Conservation (phyloP, 2,797 vertebrate genomes). For the Myioborus miniatus region DNA sequence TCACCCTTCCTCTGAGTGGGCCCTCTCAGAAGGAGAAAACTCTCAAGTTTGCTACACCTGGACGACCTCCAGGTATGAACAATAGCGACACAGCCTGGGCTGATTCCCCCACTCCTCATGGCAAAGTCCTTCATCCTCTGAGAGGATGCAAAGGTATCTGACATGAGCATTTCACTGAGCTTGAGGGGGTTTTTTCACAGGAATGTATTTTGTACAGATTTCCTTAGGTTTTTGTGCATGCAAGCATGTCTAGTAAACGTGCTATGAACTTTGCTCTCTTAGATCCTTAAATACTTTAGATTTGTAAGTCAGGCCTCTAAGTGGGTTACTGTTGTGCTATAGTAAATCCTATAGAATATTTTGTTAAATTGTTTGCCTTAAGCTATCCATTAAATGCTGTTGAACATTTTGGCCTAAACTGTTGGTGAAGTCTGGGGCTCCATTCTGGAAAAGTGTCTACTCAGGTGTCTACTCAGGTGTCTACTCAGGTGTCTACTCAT, state of each 20-base stretch:
- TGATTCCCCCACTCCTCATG: background rate
- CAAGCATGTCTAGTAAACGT: background rate
- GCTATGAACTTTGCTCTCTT: background rate
- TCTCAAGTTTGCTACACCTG: background rate
- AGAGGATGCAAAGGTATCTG: background rate
- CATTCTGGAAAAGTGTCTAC: background rate
- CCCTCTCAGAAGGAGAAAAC: background rate
- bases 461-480: background rate
- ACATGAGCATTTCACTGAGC: background rate
- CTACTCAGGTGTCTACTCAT: background rate
- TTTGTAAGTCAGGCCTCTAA: background rate
- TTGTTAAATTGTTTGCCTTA: background rate
- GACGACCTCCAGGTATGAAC: rapidly evolving
- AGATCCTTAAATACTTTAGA: background rate
- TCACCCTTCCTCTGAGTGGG: background rate
- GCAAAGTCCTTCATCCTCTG: background rate
- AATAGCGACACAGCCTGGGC: rapidly evolving
- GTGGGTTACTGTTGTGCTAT: background rate
- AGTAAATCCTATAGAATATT: background rate
- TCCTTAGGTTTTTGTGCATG: background rate
- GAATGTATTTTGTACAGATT: background rate
- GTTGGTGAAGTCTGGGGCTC: background rate
- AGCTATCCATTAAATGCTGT: background rate
- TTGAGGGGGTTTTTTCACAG: background rate
- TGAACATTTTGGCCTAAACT: background rate